These are phyloP conservation scores for Perodicticus potto DNA, from an alignment of 2,797 vertebrate genomes.

Conservation along the genomic window DNA sequence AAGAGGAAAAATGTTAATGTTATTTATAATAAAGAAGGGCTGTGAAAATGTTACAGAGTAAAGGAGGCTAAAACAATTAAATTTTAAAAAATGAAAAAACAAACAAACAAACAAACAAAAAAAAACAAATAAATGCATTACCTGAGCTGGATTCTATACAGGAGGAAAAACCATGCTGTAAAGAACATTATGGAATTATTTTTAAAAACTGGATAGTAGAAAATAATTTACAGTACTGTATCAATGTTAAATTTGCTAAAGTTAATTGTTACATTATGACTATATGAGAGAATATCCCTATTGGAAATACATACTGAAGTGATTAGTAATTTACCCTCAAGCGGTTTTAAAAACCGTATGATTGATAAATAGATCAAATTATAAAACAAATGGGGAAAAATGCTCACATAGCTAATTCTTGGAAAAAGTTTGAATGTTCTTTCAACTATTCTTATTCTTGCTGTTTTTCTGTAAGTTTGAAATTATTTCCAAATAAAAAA, in stretches of 20 bases:
- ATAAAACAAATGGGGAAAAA: conserved; percentile 22
- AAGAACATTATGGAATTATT: neutral
- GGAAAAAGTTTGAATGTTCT: neutral
- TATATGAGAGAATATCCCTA: neutral
- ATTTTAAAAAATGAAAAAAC: neutral
- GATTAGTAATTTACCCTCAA: conserved; percentile 1
- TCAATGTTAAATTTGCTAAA: conserved; percentile 26
- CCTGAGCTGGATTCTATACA: neutral
- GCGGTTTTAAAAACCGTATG: neutral
- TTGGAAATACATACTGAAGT: neutral
- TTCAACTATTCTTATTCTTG: conserved; percentile 4
- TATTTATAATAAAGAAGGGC: neutral
- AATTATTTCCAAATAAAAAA: conserved; percentile 38
- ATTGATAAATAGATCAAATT: neutral
- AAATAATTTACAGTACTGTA: neutral
- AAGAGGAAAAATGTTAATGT: neutral
- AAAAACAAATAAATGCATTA: conserved; percentile 8
- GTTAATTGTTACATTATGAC: neutral
- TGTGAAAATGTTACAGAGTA: neutral
- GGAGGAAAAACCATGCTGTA: neutral
- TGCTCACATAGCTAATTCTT: neutral
- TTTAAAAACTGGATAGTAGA: conserved; percentile 3
- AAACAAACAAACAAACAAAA: too few species aligned
- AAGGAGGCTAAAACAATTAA: conserved; percentile 19
- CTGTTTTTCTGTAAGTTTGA: neutral